Base-by-base conservation (phyloP, 2,113 vertebrate genomes). In the Burhinus oedicnemus region DNA sequence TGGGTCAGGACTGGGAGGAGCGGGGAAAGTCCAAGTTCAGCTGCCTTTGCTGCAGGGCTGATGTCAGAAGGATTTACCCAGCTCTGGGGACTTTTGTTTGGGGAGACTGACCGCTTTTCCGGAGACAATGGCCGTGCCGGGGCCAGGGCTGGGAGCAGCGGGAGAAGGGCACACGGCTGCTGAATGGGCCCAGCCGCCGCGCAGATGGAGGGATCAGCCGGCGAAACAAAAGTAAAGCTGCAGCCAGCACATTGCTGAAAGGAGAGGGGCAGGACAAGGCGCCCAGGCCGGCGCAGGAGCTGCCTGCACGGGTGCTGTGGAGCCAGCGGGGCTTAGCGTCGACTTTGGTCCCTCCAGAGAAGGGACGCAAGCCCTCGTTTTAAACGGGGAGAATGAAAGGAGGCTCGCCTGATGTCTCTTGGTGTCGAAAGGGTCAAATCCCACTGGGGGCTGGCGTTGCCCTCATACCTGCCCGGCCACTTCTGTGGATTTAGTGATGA, bases 191-290 rank as follows among this genome's bases (percentile, higher is more conserved):
- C 97, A 97, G 96, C 97, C 96, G 23, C 94, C 51, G 74, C 81
- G 94, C 97, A 98, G 97, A 98, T 98, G 97, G 98, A 95, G 96
- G 97, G 97, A 98, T 97, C 98, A 98, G 95, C 94, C 61, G 23
- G 93, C 25, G 47, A 96, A 96, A 98, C 98, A 98, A 98, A 98
- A 98, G 98, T 95, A 98, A 96, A 98, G 97, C 98, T 98, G 97
- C 95, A 96, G 94, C 95, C 96, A 97, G 98, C 98, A 97, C 92
- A 97, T 98, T 97, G 87, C 96, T 98, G 97, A 98, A 96, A 96
- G 64, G 95, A 97, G 94, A 97, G 90, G 83, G 94, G 96, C 97
- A 98, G 95, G 94, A 97, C 96, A 72, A n/a, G 29, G 36, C 0
- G 11, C 84, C 45, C 1, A 0, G 86, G 47, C 93, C 4, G 21